These are phyloP conservation scores for Drosophila cardini DNA, from an alignment of 1,140 invertebrate species.

Conservation along the genomic window DNA sequence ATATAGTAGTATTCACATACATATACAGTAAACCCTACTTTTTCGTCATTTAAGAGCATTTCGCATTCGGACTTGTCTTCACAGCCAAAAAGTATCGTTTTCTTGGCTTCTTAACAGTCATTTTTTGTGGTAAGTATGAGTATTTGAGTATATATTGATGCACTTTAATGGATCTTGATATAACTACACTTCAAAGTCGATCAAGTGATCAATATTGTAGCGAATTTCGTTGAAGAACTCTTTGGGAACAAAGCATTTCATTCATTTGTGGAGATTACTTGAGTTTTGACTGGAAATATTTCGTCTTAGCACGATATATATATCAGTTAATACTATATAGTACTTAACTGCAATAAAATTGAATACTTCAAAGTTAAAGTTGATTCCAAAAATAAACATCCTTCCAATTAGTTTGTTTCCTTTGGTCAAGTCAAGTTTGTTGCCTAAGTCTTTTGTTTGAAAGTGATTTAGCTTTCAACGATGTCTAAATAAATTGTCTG, in stretches of 20 bases:
- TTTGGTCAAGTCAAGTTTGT: constrained; percentile 5
- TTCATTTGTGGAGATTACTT: not conserved
- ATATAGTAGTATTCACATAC: too few relatives aligned
- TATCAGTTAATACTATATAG: not conserved
- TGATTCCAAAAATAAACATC: too few relatives aligned
- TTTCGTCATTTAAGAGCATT: constrained; percentile 67
- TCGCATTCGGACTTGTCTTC: constrained; percentile 53
- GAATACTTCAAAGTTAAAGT: too few relatives aligned
- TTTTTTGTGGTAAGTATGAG: not conserved
- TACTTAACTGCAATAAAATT: too few relatives aligned
- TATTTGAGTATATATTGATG: constrained; percentile 14
- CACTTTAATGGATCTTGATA: constrained; percentile 69
- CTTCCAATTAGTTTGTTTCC: not conserved
- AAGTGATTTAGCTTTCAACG: constrained; percentile 40
- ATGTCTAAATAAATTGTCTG: constrained; percentile 50
- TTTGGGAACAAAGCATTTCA: constrained; percentile 2
- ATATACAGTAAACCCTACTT: constrained; percentile 52
- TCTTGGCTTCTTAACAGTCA: constrained; percentile 67
- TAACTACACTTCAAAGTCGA: constrained; percentile 30
- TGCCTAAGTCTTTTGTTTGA: constrained; percentile 34
- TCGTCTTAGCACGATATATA: not conserved
- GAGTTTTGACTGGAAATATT: constrained; percentile 4
- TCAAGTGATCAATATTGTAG: constrained; percentile 39
- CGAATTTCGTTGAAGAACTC: constrained; percentile 22
- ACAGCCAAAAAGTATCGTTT: constrained; percentile 73